phyloP scores from a whole-genome alignment of 2,888 invertebrate species.

The Melinaea menophilus region DNA sequence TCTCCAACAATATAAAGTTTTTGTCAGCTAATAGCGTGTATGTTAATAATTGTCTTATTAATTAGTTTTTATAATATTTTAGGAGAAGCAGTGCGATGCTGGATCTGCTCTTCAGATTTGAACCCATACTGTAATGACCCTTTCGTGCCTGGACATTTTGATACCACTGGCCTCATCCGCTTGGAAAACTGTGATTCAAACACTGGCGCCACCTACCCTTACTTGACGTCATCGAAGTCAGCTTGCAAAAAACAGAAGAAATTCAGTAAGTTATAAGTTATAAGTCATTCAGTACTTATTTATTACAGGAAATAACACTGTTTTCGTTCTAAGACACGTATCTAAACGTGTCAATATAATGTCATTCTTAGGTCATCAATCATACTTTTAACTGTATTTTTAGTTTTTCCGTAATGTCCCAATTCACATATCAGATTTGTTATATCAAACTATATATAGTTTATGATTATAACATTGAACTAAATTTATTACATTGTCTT shows the following conservation, averaged over 20 bases:
- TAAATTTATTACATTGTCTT: no score
- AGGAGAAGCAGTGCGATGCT: conserved; percentile 84
- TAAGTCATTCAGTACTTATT: no score
- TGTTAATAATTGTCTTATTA: no score
- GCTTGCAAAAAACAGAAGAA: conserved; percentile 87
- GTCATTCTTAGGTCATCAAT: no score
- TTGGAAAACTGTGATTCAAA: conserved; percentile 73
- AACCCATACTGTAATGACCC: conserved; percentile 85
- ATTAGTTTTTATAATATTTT: conserved; percentile 45
- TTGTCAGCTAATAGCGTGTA: no score
- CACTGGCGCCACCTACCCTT: conserved; percentile 67
- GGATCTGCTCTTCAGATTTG: conserved; percentile 86
- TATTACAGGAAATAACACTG: neutral
- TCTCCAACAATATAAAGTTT: no score
- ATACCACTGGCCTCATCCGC: conserved; percentile 65
- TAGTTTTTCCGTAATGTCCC: no score
- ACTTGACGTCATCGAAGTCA: conserved; percentile 73
- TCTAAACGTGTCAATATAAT: no score
- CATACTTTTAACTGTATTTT: no score
- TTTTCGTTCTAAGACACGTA: neutral
- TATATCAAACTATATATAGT: no score
- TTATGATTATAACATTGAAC: no score
- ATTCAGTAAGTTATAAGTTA: conserved; percentile 79
- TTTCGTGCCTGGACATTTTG: conserved; percentile 78
- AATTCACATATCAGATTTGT: no score